These are phyloP conservation scores for Scleropages formosus DNA, from an alignment of 2,797 vertebrate species.

Conservation along the genomic window DNA sequence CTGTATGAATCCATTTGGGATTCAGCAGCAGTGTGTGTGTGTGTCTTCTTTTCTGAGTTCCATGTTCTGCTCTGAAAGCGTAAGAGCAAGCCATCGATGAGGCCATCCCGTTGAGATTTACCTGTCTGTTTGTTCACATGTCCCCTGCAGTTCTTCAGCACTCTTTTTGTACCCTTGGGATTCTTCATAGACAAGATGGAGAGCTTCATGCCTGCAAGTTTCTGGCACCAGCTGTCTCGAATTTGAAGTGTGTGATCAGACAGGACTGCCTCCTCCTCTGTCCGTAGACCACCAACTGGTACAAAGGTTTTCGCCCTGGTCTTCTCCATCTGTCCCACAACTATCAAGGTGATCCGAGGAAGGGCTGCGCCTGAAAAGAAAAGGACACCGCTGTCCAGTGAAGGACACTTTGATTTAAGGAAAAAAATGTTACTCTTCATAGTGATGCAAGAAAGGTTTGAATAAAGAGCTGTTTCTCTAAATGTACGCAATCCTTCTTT, in stretches of 20 bases:
- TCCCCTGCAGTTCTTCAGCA: slow-evolving; percentile 79
- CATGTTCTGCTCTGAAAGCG: not conserved
- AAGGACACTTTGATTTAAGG: not conserved
- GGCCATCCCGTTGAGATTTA: not conserved
- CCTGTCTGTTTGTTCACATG: not conserved
- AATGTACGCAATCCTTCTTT: not conserved
- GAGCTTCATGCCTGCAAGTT: slow-evolving; percentile 78
- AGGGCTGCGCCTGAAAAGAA: not conserved
- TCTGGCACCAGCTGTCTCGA: slow-evolving; percentile 75
- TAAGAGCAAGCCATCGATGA: not conserved
- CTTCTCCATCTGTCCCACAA: not conserved
- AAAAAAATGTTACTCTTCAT: not conserved
- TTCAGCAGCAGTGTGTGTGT: not conserved
- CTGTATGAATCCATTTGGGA: slow-evolving; percentile 7
- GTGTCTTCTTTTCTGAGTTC: too few species aligned
- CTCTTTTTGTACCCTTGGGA: slow-evolving; percentile 75
- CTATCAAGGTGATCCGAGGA: not conserved
- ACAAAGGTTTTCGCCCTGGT: slow-evolving; percentile 9
- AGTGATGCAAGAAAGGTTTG: slow-evolving; percentile 3
- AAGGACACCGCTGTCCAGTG: not conserved
- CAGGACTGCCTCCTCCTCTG: not conserved
- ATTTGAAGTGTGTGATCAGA: slow-evolving; percentile 57
- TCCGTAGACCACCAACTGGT: not conserved
- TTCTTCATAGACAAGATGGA: slow-evolving; percentile 79
- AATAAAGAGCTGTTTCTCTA: slow-evolving; percentile 11